These are phyloP conservation scores for Asbolus verrucosus DNA, from an alignment of 1,140 invertebrate genomes.

Conservation along the genomic window DNA sequence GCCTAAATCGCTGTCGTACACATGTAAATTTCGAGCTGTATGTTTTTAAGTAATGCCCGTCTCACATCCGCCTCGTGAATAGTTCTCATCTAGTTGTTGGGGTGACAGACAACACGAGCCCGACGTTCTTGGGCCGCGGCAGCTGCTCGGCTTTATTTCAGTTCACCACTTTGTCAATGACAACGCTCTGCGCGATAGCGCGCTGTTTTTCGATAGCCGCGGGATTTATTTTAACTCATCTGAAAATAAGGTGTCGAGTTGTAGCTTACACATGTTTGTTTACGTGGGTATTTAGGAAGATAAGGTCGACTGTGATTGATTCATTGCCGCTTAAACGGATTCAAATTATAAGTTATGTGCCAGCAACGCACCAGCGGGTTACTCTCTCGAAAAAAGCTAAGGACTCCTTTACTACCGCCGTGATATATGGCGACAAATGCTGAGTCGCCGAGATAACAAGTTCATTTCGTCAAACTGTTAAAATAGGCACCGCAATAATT, in stretches of 20 bases:
- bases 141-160: conserved; percentile 60
- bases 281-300: conserved; percentile 56
- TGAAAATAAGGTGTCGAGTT: conserved; percentile 60
- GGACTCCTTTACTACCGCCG: neutral
- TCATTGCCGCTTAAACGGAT: conserved; percentile 45
- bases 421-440: conserved; percentile 25
- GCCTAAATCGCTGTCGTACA: conserved; percentile 9
- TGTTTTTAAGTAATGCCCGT: conserved; percentile 17
- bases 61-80: conserved; percentile 2
- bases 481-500: neutral
- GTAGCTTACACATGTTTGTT: conserved; percentile 60
- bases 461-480: conserved; percentile 6
- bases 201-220: conserved; percentile 53
- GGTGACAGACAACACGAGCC: conserved; percentile 55
- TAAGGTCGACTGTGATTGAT: conserved; percentile 51
- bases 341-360: conserved; percentile 40
- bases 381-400: neutral
- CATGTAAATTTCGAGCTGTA: conserved; percentile 21
- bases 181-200: conserved; percentile 44
- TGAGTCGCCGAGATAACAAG: conserved; percentile 6
- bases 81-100: conserved; percentile 2
- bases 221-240: conserved; percentile 59
- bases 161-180: conserved; percentile 60
- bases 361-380: conserved; percentile 3
- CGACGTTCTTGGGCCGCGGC: conserved; percentile 14